Evolutionary conservation across 2,797 vertebrate genomes (phyloP), one percentile per base, ranked within the genome.

Genomic region (Sternarchorhynchus goeldii): DNA sequence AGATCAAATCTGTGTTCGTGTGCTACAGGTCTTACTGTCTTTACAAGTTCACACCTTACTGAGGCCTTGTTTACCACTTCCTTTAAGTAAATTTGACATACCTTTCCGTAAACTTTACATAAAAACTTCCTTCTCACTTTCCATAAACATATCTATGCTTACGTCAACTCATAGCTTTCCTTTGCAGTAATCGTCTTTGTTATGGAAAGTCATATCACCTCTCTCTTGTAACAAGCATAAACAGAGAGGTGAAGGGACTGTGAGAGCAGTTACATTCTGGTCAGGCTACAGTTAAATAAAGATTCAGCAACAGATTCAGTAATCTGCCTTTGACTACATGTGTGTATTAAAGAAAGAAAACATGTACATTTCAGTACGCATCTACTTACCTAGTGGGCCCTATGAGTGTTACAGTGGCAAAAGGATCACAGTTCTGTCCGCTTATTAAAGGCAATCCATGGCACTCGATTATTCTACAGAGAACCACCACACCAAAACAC

Each of bases 401-500:
- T 67, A 97, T 92, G 0, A 99, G 94, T 76, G 96, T 96, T 79
- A 99, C 95, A 12, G 95, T 96, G 83, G 97, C 97, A 4, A 97
- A 99, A 12, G 97, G 92, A 85, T 99, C 97, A 90, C 97, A 98
- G 84, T 96, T 97, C 89, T 99, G 97, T 68, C 97, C 97, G 1
- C 94, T 97, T 86, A 98, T 95, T 85, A 99, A 92, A 81, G 97
- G 96, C 85, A 99, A 92, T 1, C 96, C 97, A 83, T 98, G 96
- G 90, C 97, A 99, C 79, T 97, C 95, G 73, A 96, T 96, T 91
- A 98, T 96, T 82, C 97, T 99, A 82, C 32, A 86, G 79, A 14
- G 68, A 76, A 64, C 86, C 70, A n/a, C 62, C 32, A 74, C 18
- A 76, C 14, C 60, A 16, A 76, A 41, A 79, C 29, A 79, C 2